Conservation (phyloP, 1,140 invertebrate genomes). For the Cephus cinctus region DNA sequence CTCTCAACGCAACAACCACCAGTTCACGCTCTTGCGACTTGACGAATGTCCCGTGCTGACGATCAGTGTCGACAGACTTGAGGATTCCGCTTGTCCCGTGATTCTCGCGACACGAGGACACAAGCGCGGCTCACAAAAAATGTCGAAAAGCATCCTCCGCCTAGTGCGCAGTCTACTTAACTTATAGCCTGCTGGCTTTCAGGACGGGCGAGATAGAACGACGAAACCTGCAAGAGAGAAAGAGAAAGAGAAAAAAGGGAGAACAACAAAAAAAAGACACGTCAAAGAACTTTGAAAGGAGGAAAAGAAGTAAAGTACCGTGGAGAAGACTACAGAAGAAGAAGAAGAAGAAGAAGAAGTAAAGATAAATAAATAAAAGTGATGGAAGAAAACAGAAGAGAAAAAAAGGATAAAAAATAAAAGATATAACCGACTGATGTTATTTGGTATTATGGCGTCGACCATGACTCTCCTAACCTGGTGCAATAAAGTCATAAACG, state of each 20-base stretch:
- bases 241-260: not conserved
- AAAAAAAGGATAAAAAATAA: too few species aligned
- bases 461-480: too few species aligned
- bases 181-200: not conserved
- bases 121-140: not conserved
- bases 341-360: not conserved
- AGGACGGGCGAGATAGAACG: not conserved
- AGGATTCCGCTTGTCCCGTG: too few species aligned
- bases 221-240: not conserved
- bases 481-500: constrained; percentile 10
- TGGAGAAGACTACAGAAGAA: too few species aligned
- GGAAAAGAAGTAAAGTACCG: too few species aligned
- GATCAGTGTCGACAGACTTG: constrained; percentile 31
- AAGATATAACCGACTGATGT: too few species aligned
- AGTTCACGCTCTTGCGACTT: too few species aligned
- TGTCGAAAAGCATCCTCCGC: not conserved
- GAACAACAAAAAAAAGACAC: too few species aligned
- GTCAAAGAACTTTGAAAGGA: too few species aligned
- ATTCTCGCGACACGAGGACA: constrained; percentile 12
- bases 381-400: too few species aligned
- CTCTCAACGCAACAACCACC: constrained; percentile 18
- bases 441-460: too few species aligned
- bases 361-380: not conserved
- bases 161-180: too few species aligned
- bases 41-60: constrained; percentile 30